A percentile compares a stretch with the other conserved stretches of the same genome.
These are phyloP conservation scores for Indicator maculatus DNA, from an alignment of 2,113 vertebrate species.

Conservation along the genomic window DNA sequence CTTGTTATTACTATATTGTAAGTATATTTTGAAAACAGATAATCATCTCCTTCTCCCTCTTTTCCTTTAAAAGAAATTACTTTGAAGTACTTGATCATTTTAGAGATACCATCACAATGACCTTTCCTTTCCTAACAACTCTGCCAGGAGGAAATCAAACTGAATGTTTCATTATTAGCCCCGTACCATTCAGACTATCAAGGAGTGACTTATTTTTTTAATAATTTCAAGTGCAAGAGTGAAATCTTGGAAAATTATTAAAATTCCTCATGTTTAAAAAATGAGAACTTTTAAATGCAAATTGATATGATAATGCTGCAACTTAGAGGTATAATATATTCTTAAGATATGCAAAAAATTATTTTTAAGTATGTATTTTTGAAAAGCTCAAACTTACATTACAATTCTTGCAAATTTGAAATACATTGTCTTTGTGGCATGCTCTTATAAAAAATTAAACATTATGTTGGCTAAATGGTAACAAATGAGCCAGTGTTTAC, in stretches of 20 bases:
- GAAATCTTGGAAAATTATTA: conserved; percentile 30
- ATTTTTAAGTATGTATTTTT: background rate
- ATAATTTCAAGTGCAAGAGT: conserved; percentile 14
- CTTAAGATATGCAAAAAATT: background rate
- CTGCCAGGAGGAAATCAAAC: background rate
- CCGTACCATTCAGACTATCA: background rate
- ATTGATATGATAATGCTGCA: conserved; percentile 21
- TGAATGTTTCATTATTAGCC: background rate
- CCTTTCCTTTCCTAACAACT: background rate
- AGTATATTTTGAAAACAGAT: background rate
- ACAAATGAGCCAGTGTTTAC: conserved; percentile 58
- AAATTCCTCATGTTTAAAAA: conserved; percentile 20
- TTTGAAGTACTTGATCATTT: background rate
- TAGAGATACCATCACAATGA: background rate
- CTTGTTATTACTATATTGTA: background rate
- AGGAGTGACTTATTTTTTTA: background rate
- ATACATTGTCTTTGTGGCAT: background rate
- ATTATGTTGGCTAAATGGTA: conserved; percentile 41
- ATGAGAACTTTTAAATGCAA: conserved; percentile 40
- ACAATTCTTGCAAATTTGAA: background rate
- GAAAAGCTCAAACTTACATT: background rate
- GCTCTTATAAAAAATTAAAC: background rate
- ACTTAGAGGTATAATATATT: background rate
- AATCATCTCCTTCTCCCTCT: background rate
- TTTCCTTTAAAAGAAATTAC: background rate